These are phyloP conservation scores for Helogale parvula DNA, from an alignment of 2,113 vertebrate species.

Conservation along the genomic window DNA sequence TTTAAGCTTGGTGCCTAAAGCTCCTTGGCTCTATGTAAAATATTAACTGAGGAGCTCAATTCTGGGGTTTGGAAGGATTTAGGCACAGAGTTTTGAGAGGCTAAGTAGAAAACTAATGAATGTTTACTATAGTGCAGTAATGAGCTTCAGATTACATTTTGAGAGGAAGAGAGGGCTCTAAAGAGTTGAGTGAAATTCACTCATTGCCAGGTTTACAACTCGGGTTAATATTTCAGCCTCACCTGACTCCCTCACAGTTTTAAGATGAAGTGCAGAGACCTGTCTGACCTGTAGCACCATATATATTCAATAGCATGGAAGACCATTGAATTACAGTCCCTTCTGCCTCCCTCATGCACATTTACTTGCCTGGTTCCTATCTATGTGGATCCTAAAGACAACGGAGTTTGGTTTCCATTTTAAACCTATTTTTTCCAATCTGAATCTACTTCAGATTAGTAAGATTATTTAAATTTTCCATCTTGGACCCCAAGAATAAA, in stretches of 20 bases:
- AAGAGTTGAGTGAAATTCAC: not conserved
- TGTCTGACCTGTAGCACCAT: not conserved
- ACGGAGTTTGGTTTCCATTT: not conserved
- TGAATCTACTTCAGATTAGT: not conserved
- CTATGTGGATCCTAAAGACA: not conserved
- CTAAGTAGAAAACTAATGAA: not conserved
- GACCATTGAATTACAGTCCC: not conserved
- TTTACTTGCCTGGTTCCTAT: not conserved
- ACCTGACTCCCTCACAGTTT: not conserved
- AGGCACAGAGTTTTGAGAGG: not conserved
- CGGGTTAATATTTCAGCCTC: not conserved
- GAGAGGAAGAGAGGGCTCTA: not conserved
- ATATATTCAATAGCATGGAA: not conserved
- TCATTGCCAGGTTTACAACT: not conserved
- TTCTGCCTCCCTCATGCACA: not conserved
- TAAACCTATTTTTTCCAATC: not conserved
- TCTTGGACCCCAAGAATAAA: not conserved
- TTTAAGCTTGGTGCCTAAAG: not conserved
- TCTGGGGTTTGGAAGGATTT: not conserved
- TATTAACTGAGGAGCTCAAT: not conserved
- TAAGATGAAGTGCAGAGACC: not conserved
- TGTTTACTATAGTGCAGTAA: not conserved
- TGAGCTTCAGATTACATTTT: not conserved
- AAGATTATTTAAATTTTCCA: not conserved
- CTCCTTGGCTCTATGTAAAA: not conserved